Base-by-base conservation (phyloP, 2,113 vertebrate genomes). In the Corvus hawaiiensis region DNA sequence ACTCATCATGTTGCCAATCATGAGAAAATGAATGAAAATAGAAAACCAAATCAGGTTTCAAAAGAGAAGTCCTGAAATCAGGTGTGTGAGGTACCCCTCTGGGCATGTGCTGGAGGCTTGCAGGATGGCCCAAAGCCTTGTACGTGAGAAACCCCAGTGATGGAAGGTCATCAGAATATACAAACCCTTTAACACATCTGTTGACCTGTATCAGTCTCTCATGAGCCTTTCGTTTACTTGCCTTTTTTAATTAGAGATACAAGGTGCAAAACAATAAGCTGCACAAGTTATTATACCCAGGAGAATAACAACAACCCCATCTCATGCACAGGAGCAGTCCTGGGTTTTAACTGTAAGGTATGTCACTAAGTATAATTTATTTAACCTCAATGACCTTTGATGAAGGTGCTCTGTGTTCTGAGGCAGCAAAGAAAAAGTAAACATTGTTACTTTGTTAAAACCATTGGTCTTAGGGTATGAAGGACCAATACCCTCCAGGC, bases 361-460 rank as follows among this genome's bases (percentile, higher is more conserved):
- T 94, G 95, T 93, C 54, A 93, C 83, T 84, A 79, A 90, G 85
- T 80, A n/a, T 63, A 69, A 77, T 94, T 97, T 80, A 88, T 95
- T 94, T 97, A 97, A 96, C 89, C 90, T 95, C 54, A 2, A 28
- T 72, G 84, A 94, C 83, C 92, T 91, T 87, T 91, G 52, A 72
- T 72, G 69, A 85, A 87, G 77, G 83, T 92, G 58, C 48, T 85
- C 71, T 82, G 26, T 89, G 80, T 91, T 80, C 62, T 80, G 71
- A 66, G 82, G 84, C 81, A 93, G 59, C n/a, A 59, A 81, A 80
- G 56, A 83, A 78, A 96, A 95, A 94, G 62, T 74, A 95, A 97
- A 97, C 78, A 92, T 24, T 59, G 32, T 76, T 66, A 73, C 69
- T 85, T 80, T 85, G 83, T 91, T 95, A 94, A 94, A 92, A 68